These are phyloP conservation scores for Mactra quadrangularis DNA, from an alignment of 1,140 invertebrate genomes.

Conservation along the genomic window DNA sequence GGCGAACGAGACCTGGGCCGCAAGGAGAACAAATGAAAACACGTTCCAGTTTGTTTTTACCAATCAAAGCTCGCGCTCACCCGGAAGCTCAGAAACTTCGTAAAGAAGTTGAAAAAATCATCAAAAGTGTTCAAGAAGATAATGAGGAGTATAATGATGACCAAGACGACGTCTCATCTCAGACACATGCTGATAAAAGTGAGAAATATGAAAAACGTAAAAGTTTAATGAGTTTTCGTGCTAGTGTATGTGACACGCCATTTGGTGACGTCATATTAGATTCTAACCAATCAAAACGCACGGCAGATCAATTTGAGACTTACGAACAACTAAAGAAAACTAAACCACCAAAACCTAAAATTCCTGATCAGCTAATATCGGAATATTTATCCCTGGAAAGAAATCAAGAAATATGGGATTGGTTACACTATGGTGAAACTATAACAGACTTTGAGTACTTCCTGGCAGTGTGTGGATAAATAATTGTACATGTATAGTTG, in stretches of 20 bases:
- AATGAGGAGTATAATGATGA: slow-evolving; percentile 59
- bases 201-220: slow-evolving; percentile 17
- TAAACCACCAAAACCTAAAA: slow-evolving; percentile 68
- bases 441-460: slow-evolving; percentile 79
- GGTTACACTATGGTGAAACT: slow-evolving; percentile 76
- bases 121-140: slow-evolving; percentile 71
- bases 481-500: no score
- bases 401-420: slow-evolving; percentile 79
- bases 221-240: slow-evolving; percentile 31
- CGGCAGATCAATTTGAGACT: slow-evolving; percentile 64
- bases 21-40: slow-evolving; percentile 66
- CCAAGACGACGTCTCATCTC: neutral
- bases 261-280: neutral
- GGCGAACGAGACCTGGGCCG: slow-evolving; percentile 62
- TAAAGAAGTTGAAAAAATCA: slow-evolving; percentile 77
- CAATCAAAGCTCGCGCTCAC: slow-evolving; percentile 72
- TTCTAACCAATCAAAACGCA: slow-evolving; percentile 45
- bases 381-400: slow-evolving; percentile 67
- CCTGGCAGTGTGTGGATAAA: slow-evolving; percentile 76
- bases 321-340: slow-evolving; percentile 73
- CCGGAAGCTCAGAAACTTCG: slow-evolving; percentile 74
- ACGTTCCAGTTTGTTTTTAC: slow-evolving; percentile 74
- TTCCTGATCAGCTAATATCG: slow-evolving; percentile 70
- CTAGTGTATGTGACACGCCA: slow-evolving; percentile 10
- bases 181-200: neutral